Conservation (phyloP, 2,113 vertebrate species). For the Malurus alboscapulatus region DNA sequence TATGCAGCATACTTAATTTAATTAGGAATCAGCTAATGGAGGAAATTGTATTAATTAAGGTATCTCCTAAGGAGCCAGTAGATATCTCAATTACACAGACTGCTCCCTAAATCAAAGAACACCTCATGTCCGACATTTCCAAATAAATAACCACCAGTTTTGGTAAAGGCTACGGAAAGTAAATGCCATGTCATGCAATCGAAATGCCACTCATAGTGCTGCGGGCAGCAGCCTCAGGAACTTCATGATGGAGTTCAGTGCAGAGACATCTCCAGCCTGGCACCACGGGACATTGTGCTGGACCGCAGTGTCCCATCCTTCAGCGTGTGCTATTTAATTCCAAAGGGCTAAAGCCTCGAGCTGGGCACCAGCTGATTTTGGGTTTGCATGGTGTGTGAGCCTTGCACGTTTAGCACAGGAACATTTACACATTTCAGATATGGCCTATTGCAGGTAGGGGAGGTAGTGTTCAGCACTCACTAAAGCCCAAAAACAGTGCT, state of each 20-base stretch:
- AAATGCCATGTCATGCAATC: not conserved
- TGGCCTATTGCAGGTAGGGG: not conserved
- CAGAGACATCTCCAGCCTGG: not conserved
- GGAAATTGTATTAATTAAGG: not conserved
- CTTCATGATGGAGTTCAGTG: rapidly evolving
- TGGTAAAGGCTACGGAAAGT: not conserved
- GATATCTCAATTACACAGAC: not conserved
- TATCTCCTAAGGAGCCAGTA: not conserved
- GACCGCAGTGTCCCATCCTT: not conserved
- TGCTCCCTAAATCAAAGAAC: not conserved
- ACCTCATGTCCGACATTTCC: not conserved
- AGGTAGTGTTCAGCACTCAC: rapidly evolving
- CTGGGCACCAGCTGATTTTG: not conserved
- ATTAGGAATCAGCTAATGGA: constrained; percentile 3
- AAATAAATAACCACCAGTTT: not conserved
- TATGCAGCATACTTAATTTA: not conserved
- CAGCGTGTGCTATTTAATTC: not conserved
- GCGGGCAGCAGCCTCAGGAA: not conserved
- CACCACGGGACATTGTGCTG: not conserved
- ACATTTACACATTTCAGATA: not conserved
- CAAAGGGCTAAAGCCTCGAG: not conserved
- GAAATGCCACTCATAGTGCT: not conserved
- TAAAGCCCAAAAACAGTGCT: not conserved
- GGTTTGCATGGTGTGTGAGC: not conserved
- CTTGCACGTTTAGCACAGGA: not conserved